Evolutionary conservation across 2,888 invertebrate genomes (phyloP), one percentile per base, ranked within the genome.

Genomic region (Pyrrhosoma nymphula): DNA sequence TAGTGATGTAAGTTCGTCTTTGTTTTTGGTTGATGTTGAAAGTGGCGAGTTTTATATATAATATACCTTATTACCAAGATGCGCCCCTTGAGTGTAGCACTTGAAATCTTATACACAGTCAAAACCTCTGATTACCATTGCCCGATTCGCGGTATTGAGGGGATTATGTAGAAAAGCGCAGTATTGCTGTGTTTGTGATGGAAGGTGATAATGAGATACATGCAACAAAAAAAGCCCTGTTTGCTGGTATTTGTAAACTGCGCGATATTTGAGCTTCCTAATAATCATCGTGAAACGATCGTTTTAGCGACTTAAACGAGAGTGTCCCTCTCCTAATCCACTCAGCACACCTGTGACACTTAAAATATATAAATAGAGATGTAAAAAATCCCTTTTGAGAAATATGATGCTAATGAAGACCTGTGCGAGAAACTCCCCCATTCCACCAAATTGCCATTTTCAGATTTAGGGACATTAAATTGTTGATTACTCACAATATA

Each of bases 401-500:
- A 91, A 91, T 91, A 93, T 93, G 93, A 93, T 93, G 93, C 93
- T 93, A 93, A 20, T 47, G 69, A 93, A 93, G 93, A 93, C 69
- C 93, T 47, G n/a, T 69, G 69, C 93, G 93, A 93, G 75, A 47
- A 93, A 93, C 63, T 69, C 93, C 93, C 82, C 93, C 75, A 93
- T 69, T 93, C 93, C 93, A 93, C n/a, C 93, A 93, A 47, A 75
- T 69, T 47, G 93, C 93, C 93, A 93, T 93, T 93, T 47, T 93
- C 90, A 60, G 95, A 69, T 95, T 47, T 91, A 95, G 95, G 90
- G 63, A 93, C 88, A 56, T 95, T 95, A 89, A 75, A 95, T 95
- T 96, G 96, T 96, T 96, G 96, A 95, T 96, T 95, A 96, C 95
- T 96, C 95, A 95, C 93, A 95, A 95, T 95, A 95, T 95, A 95